phyloP scores from a whole-genome alignment of 2,888 invertebrate genomes.

The Melitaea athalia region DNA sequence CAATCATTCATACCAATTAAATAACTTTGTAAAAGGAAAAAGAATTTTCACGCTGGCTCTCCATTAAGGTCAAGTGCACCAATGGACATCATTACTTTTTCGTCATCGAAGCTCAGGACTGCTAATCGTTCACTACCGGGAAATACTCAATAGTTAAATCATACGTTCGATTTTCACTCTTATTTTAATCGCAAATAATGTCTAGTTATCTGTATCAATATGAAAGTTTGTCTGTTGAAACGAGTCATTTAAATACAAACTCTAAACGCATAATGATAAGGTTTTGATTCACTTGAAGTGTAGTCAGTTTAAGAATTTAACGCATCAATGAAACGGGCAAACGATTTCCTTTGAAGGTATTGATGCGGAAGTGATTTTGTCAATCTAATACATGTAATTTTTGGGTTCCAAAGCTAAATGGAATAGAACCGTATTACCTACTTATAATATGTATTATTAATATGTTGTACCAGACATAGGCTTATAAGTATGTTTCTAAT shows the following conservation, averaged over 20 bases:
- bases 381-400: too few relatives aligned
- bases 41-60: conserved; percentile 14
- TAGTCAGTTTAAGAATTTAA: not conserved
- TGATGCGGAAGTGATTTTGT: too few relatives aligned
- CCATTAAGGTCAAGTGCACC: conserved; percentile 23
- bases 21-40: conserved; percentile 29
- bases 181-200: not conserved
- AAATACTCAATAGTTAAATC: not conserved
- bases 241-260: not conserved
- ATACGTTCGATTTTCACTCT: conserved; percentile 6
- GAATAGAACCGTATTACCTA: too few relatives aligned
- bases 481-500: too few relatives aligned
- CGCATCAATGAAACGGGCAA: not conserved
- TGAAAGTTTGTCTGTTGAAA: too few relatives aligned
- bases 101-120: conserved; percentile 20
- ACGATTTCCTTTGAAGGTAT: not conserved
- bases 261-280: not conserved
- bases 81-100: conserved; percentile 32
- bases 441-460: too few relatives aligned
- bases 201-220: not conserved
- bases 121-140: conserved; percentile 34
- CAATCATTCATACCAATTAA: conserved; percentile 24
- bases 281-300: not conserved
- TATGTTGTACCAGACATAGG: too few relatives aligned
- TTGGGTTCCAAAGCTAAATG: too few relatives aligned